Evolutionary conservation across 2,797 vertebrate species (phyloP), one percentile per base, ranked within the genome.

Genomic region (Gymnodraco acuticeps): DNA sequence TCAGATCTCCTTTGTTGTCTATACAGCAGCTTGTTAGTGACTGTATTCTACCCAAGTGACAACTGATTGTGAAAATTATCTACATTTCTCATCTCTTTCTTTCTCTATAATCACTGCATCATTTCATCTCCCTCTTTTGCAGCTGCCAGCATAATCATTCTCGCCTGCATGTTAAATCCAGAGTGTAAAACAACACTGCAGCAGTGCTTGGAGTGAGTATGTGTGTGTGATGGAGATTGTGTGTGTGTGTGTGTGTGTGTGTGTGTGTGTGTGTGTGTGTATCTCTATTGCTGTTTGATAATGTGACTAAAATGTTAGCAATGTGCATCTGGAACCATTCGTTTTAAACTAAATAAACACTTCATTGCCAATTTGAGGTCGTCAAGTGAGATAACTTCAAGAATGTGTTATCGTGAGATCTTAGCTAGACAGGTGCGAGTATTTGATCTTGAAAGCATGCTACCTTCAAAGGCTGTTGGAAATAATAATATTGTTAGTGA

Each of bases 81-180:
- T 64, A 12, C 67, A 81, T 74, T 79, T 43, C 53, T 70, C 63
- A 50, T 84, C 43, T 77, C 69, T 71, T 27, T 70, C 51, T 75
- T 69, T 75, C 17, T 75, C 23, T 3, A 0, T 52, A 61, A 31
- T 65, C 19, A 4, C 77, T 72, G 81, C 79, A 84, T 87, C 70
- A 71, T 73, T 74, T 76, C 73, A 74, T 73, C 42, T 3, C 8
- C 46, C 60, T 74, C 54, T 48, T 80, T 76, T 86, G 87, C 90
- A 77, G 71, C 76, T 46, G 56, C 74, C 74, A 82, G 86, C 88
- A 83, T 69, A 89, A 87, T 86, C 75, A 88, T 87, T 88, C 84
- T 79, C 47, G 47, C 16, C 62, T 75, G 80, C 64, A 55, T 52
- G 74, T 69, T 71, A 54, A 20, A 72, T 47, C 68, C 62, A 58